Evolutionary conservation across 2,888 invertebrate species (phyloP).

Genomic region (Meliscaeva auricollis): DNA sequence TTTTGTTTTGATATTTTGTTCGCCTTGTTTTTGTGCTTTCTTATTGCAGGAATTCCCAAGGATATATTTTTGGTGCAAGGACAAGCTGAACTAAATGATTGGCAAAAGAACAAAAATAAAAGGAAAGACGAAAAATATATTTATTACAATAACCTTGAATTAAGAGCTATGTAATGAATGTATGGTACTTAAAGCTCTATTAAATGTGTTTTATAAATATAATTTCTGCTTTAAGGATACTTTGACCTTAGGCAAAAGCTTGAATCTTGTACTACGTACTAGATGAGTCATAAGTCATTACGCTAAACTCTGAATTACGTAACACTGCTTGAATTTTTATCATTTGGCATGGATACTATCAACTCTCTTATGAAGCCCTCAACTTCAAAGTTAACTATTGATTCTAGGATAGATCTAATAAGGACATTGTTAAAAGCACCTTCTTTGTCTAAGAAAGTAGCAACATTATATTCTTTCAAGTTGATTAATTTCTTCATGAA

Average conservation of each 20-base stretch:
- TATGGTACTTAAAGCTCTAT: neutral
- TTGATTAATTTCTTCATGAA: no score
- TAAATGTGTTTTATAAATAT: neutral
- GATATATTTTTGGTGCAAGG: conserved; percentile 11
- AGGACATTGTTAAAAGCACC: no score
- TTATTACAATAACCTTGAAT: conserved; percentile 30
- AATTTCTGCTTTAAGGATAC: neutral
- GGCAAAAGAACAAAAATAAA: conserved; percentile 7
- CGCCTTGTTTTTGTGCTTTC: conserved; percentile 18
- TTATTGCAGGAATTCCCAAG: conserved; percentile 16
- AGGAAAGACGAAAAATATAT: neutral
- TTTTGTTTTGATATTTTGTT: conserved; percentile 16
- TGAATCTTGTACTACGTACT: no score
- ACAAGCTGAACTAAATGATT: neutral
- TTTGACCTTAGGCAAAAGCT: conserved; percentile 6
- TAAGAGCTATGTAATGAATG: neutral
- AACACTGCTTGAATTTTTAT: no score
- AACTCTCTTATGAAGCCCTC: no score
- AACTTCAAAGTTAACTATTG: no score
- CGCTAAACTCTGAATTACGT: no score
- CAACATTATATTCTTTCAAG: no score
- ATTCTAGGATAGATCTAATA: no score
- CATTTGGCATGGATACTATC: no score
- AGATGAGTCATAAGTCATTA: no score
- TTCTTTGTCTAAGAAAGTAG: no score